Evolutionary conservation across 2,888 invertebrate species (phyloP).

Genomic region (Papilio gigon): DNA sequence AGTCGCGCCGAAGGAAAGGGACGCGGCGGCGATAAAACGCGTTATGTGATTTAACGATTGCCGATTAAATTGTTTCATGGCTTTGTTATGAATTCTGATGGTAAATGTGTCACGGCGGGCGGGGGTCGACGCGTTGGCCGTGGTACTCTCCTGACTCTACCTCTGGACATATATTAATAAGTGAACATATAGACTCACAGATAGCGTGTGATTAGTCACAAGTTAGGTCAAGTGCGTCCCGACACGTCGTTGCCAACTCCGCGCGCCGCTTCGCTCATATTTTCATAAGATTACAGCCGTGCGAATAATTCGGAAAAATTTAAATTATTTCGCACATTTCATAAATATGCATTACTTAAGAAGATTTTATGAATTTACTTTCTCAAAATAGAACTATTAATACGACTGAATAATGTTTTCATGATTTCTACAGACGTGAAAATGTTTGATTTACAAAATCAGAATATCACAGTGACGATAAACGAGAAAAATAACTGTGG

Average conservation of each 20-base stretch:
- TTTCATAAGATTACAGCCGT: conserved; percentile 6
- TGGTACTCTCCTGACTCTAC: background rate
- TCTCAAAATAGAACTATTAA: background rate
- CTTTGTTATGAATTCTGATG: background rate
- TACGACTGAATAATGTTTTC: background rate
- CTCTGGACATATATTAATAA: too few species aligned
- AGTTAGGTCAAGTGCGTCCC: conserved; percentile 71
- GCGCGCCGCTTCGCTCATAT: conserved; percentile 4
- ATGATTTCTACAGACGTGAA: background rate
- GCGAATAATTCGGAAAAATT: conserved; percentile 3
- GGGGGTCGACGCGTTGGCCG: background rate
- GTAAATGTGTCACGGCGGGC: background rate
- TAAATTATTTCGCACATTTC: conserved; percentile 10
- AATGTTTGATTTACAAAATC: background rate
- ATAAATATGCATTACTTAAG: conserved; percentile 3
- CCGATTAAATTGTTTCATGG: conserved; percentile 27
- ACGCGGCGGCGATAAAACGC: conserved; percentile 18
- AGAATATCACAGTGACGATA: background rate
- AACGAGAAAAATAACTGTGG: background rate
- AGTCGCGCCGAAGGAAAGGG: conserved; percentile 7
- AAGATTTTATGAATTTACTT: conserved; percentile 11
- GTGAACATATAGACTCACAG: conserved; percentile 51
- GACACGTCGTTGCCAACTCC: conserved; percentile 55
- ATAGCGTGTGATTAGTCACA: conserved; percentile 61
- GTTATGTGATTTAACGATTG: conserved; percentile 28